Conservation (phyloP, 2,888 invertebrate species). For the Azorinus chamasolen region DNA sequence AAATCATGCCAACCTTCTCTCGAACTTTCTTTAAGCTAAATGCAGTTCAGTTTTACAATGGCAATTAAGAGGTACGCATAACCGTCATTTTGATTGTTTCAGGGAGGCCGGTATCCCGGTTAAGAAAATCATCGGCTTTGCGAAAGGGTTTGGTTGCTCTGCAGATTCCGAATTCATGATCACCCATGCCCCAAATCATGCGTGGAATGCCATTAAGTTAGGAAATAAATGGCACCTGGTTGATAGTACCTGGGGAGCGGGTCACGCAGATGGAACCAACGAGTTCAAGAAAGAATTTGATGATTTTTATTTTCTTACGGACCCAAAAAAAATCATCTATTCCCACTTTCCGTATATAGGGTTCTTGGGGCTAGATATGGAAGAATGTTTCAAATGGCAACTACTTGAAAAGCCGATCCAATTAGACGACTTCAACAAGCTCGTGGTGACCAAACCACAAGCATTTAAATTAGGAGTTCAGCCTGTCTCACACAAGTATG, state of each 20-base stretch:
- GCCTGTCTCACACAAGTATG: conserved; percentile 18
- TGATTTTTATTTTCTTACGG: conserved; percentile 45
- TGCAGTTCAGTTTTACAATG: too few species aligned
- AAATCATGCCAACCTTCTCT: too few species aligned
- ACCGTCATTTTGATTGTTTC: neutral
- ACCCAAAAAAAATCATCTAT: conserved; percentile 36
- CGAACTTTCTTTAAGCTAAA: too few species aligned
- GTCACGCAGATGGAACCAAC: conserved; percentile 23
- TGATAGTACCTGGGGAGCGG: conserved; percentile 66
- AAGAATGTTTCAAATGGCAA: conserved; percentile 36
- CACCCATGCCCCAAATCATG: conserved; percentile 43
- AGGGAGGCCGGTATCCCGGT: conserved; percentile 48
- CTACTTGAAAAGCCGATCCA: conserved; percentile 32
- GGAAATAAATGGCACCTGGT: conserved; percentile 51
- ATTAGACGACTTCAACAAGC: conserved; percentile 34
- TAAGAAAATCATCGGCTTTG: conserved; percentile 50
- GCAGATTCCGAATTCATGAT: conserved; percentile 29
- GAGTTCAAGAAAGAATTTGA: conserved; percentile 32
- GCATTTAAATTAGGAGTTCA: conserved; percentile 22
- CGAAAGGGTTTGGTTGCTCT: conserved; percentile 54
- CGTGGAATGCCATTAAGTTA: conserved; percentile 61
- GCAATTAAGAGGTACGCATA: too few species aligned
- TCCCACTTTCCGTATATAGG: conserved; percentile 42
- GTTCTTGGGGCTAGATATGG: conserved; percentile 21
- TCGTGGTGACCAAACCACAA: conserved; percentile 6